phyloP scores from a whole-genome alignment of 2,888 invertebrate genomes.

The Cheiracanthium punctorium region DNA sequence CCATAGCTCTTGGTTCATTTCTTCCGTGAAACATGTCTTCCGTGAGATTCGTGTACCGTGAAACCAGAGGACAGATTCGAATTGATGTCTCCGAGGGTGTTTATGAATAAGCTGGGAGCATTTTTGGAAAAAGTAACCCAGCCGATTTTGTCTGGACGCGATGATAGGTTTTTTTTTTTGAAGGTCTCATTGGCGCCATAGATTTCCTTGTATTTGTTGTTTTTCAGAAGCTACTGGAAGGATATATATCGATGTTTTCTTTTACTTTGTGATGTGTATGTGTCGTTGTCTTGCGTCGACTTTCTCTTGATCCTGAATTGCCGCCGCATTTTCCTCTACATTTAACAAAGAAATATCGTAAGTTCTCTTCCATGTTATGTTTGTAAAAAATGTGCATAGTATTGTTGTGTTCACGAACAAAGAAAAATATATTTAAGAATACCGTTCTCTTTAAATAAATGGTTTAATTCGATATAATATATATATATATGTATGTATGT shows the following conservation, averaged over 20 bases:
- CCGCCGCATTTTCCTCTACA: no score
- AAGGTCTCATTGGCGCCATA: slow-evolving; percentile 19
- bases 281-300: no score
- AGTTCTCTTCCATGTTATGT: no score
- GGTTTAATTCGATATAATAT: no score
- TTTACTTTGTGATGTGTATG: no score
- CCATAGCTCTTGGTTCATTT: neutral
- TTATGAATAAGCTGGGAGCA: slow-evolving; percentile 45
- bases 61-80: slow-evolving; percentile 48
- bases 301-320: no score
- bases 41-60: slow-evolving; percentile 35
- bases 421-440: no score
- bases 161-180: neutral
- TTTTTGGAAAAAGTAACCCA: neutral
- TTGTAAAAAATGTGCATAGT: no score
- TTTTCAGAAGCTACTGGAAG: neutral
- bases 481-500: no score
- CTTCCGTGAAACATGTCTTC: slow-evolving; percentile 24
- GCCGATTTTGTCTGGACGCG: neutral
- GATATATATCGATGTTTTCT: neutral
- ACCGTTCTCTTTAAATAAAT: no score
- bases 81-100: slow-evolving; percentile 48
- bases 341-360: no score
- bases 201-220: slow-evolving; percentile 20
- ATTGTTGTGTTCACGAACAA: no score